Evolutionary conservation across 2,113 vertebrate genomes (phyloP), one percentile per base, ranked within the genome.

Genomic region (Aptenodytes patagonicus): DNA sequence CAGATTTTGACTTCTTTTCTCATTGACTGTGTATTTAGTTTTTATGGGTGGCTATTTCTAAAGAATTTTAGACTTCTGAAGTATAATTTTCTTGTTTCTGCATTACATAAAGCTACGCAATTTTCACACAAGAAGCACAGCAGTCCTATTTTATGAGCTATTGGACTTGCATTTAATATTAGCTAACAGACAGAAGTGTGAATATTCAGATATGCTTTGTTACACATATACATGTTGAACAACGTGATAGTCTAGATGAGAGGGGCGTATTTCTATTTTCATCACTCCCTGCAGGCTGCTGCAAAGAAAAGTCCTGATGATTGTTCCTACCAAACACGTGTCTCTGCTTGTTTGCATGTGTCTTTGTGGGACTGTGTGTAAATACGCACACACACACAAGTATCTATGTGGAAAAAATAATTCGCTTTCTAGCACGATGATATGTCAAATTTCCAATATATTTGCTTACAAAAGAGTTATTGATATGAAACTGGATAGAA

Each of bases 121-220:
- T 42, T 88, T 85, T 80, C 79, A 83, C 46, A 31, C 38, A 68
- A 42, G 66, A 28, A 92, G 64, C 76, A 72, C 54, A 69, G 81
- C 40, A 84, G 44, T 46, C 46, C 29, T 61, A 29, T 61, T 87
- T 90, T 72, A 92, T 60, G 77, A 96, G 52, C 83, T 77, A 72
- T 1, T 75, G 75, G 54, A 71, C 38, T 60, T 78, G 60, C 51
- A 75, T 68, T 89, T 90, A 97, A 60, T 95, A 94, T 82, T 85
- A 73, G 55, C 60, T 90, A 95, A 77, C 61, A 94, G 81, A 85
- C 0, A 0, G 60, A 88, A 93, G 16, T 22, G 76, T 81, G 83
- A 95, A 36, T 68, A 90, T 89, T 96, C 79, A 89, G 92, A 54
- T 36, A 91, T 60, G 92, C 77, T 87, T 90, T 94, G 94, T 87